Base-by-base conservation (phyloP, 2,797 vertebrate genomes). In the Protonibea diacanthus region DNA sequence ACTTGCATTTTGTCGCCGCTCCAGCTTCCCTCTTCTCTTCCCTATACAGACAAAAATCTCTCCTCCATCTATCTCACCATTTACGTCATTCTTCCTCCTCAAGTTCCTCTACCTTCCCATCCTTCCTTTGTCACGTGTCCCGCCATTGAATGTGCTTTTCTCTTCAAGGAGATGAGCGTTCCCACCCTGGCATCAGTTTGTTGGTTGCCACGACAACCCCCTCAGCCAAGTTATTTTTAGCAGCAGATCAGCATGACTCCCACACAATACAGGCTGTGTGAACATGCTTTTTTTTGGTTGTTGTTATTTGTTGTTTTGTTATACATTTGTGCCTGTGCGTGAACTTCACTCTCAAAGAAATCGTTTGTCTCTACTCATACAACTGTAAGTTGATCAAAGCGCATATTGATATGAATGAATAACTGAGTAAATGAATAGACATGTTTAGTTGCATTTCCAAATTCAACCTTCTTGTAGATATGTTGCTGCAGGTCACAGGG, bases 181-280 rank as follows among this genome's bases (percentile, higher is more conserved):
- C 88, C 83, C 83, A 88, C 78, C 81, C 88, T 93, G 92, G 90
- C 92, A 94, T 94, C 89, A 84, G 90, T 94, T 95, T 94, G 92
- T 91, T 93, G 87, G 95, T 96, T 95, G 85, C 94, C 90, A 95
- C 80, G 94, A 89, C 93, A 94, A 96, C 95, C 90, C 83, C 81
- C 84, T 74, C 74, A 87, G 86, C 89, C 86, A 86, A 86, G 95
- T 92, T 96, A 96, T 96, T 96, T 95, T 94, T 96, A 96, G 95
- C 88, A 83, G 76, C 87, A 72, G 88, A 88, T 88, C 90, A 88
- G 84, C 76, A 75, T 73, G 86, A 75, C 78, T 88, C 78, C 87
- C 73, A 74, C 75, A 82, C 75, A 84, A 85, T 70, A 82, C 59
- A 69, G 72, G 42, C 63, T 49, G 61, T 74, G 67, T 81, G 80